Conservation (phyloP, 2,113 vertebrate genomes). For the Oreochromis aureus region DNA sequence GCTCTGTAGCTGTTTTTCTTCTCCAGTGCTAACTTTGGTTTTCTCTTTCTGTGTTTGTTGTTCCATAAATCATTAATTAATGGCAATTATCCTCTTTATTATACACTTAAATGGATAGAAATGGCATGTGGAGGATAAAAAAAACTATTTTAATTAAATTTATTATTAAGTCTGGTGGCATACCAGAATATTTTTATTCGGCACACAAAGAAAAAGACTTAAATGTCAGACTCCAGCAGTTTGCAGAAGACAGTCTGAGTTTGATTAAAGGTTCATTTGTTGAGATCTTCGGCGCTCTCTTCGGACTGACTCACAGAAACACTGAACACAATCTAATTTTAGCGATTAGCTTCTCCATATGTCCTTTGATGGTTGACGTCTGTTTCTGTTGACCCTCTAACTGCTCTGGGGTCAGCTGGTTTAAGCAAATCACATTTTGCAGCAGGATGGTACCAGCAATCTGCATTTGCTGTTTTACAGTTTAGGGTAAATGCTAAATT, state of each 20-base stretch:
- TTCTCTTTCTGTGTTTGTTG: not conserved
- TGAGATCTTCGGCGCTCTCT: not conserved
- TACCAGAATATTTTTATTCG: not conserved
- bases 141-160: not conserved
- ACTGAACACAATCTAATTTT: constrained; percentile 17
- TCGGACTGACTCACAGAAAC: constrained; percentile 13
- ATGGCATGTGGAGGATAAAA: not conserved
- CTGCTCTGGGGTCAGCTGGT: not conserved
- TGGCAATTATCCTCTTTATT: not conserved
- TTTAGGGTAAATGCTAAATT: not conserved
- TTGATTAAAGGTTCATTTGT: not conserved
- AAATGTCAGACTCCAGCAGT: not conserved
- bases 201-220: not conserved
- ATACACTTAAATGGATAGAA: not conserved
- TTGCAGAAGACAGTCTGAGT: not conserved
- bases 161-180: not conserved
- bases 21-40: not conserved
- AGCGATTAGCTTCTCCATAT: not conserved
- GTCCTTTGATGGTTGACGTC: not conserved
- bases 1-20: not conserved
- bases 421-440: not conserved
- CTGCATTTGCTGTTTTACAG: not conserved
- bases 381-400: not conserved
- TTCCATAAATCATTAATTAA: not conserved
- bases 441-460: not conserved